Evolutionary conservation across 2,797 vertebrate genomes (phyloP), one percentile per base, ranked within the genome.

Genomic region (Tenualosa ilisha): DNA sequence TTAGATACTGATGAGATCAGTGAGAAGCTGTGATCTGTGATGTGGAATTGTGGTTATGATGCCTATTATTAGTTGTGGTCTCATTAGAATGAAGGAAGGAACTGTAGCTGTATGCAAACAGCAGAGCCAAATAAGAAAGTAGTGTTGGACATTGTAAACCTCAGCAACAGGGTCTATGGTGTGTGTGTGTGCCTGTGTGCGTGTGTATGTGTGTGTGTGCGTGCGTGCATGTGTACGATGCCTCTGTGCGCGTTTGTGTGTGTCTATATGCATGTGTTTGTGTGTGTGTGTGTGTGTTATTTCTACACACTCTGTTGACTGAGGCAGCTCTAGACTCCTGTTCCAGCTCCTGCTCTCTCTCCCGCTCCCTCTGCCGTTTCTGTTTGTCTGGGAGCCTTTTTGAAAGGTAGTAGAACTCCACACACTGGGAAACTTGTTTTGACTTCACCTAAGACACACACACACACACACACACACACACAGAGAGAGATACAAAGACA

Each of bases 341-440:
- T 84, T 92, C 91, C 81, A 85, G 12, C 65, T 86, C 88, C 85
- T 51, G 87, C 89, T 86, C 85, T 83, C 90, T 61, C 12, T 88
- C 88, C 93, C 91, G 83, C 86, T 94, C 91, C 31, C 86, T 92
- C 68, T 91, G 91, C 83, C 93, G 94, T 85, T 85, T 93, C 88
- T 92, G 93, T 82, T 94, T 95, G 61, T 95, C 94, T 65, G 84
- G 88, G 3, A 95, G 92, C 86, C 89, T 94, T 88, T 95, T 96
- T 85, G 88, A 92, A 81, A 96, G 91, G 90, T 96, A 96, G 91
- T 95, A 96, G 88, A 94, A 96, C 93, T 96, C 96, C 11, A 97
- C 91, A 82, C 96, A 96, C 88, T 96, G 95, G 26, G 85, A 82
- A 63, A 91, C 90, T 1, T 85, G 92, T 90, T 96, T 96, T 0